These are phyloP conservation scores for Myotis davidii DNA, from an alignment of 2,113 vertebrate species.

Conservation along the genomic window DNA sequence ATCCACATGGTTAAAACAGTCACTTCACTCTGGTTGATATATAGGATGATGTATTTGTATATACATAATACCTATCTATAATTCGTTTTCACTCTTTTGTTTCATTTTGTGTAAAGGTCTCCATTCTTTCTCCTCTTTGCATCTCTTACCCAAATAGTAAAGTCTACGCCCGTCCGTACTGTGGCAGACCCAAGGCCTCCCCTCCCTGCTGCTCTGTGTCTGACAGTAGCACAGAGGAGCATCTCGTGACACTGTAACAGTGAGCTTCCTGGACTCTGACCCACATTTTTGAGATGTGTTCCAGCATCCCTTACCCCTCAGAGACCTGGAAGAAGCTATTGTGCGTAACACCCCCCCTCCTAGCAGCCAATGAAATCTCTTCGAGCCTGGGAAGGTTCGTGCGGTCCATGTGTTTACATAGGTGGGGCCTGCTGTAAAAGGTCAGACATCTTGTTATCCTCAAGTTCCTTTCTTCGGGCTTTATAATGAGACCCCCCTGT, in stretches of 20 bases:
- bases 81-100: neutral
- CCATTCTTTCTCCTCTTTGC: neutral
- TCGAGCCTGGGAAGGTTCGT: neutral
- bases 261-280: neutral
- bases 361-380: slow-evolving; percentile 2
- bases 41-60: neutral
- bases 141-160: neutral
- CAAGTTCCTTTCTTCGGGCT: neutral
- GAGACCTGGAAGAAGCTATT: neutral
- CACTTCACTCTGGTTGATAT: neutral
- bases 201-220: neutral
- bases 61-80: neutral
- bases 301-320: neutral
- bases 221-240: neutral
- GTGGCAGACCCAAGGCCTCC: neutral
- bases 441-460: neutral
- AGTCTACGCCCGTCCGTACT: too few species aligned
- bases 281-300: slow-evolving; percentile 29
- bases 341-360: neutral
- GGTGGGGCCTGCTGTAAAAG: neutral
- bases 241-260: neutral
- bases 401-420: neutral
- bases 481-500: neutral
- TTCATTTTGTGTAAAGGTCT: neutral
- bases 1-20: neutral